Base-by-base conservation (phyloP, 2,113 vertebrate genomes). In the Thinocorus orbignyianus region DNA sequence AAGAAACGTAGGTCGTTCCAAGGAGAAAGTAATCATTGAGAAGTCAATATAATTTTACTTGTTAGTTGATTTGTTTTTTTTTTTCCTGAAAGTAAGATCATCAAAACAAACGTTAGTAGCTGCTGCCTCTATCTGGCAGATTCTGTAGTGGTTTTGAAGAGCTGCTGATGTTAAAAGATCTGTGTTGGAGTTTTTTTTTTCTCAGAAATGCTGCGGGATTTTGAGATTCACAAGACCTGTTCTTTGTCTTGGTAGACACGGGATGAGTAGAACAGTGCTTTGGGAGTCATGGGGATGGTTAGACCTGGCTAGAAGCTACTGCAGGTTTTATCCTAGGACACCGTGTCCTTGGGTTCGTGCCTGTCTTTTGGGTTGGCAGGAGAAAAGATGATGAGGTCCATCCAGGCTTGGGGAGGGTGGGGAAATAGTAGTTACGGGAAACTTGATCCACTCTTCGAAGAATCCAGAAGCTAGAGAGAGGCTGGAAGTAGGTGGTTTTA, bases 261-360 rank as follows among this genome's bases (percentile, higher is more conserved):
- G 2, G 26, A 22, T 1, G 33, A n/a, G 72, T 9, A 24, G 84
- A 37, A 51, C 39, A 23, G 35, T 20, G 6, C 24, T 35, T 19
- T 26, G 70, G 60, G 57, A 18, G 17, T 15, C 10, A 0, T 37
- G 64, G 46, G 19, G 7, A 9, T 58, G 66, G 8, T 73, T 73
- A 14, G n/a, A n/a, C 57, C 79, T 58, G 76, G 31, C 52, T 77
- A 35, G 79, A 52, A 85, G 70, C 52, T 71, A 0, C 2, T 2
- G 11, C 35, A 48, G 28, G 39, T 35, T 80, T 79, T 49, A 7
- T 61, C 22, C 44, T 19, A 8, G 81, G 62, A 65, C n/a, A 25
- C 0, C 0, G 1, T 52, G 24, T 39, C n/a, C 22, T 66, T 51
- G 42, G 18, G 39, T 10, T 60, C 25, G 1, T 39, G 30, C 77